Evolutionary conservation across 1,140 invertebrate genomes (phyloP).

Genomic region (Amyelois transitella): DNA sequence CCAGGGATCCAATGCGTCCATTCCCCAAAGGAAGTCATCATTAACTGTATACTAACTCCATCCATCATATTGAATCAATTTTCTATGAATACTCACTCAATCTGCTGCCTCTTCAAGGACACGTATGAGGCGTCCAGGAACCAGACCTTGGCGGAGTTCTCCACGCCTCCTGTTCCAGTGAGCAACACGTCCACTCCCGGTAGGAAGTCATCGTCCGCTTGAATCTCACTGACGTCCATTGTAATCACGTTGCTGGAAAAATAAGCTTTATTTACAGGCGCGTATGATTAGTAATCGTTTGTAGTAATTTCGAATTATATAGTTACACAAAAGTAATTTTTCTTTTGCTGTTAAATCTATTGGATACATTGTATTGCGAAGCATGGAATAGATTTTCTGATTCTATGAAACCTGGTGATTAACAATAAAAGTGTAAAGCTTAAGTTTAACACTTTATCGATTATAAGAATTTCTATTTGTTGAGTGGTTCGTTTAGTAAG

Average conservation of each 20-base stretch:
- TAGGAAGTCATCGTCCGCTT: slow-evolving; percentile 48
- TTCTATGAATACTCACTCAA: slow-evolving; percentile 31
- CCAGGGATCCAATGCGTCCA: no score
- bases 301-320: background rate
- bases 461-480: no score
- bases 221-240: slow-evolving; percentile 52
- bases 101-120: slow-evolving; percentile 38
- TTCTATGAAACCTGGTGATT: no score
- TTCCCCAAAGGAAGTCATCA: no score
- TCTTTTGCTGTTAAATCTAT: no score
- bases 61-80: background rate
- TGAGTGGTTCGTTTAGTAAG: no score
- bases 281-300: background rate
- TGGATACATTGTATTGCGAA: no score
- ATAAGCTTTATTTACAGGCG: background rate
- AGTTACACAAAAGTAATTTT: background rate
- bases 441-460: no score
- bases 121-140: slow-evolving; percentile 52
- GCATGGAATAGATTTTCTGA: no score
- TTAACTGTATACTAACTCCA: background rate
- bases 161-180: slow-evolving; percentile 44
- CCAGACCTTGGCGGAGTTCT: slow-evolving; percentile 59
- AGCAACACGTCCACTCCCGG: slow-evolving; percentile 50
- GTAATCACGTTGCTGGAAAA: slow-evolving; percentile 49
- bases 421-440: no score